Base-by-base conservation (phyloP, 2,888 invertebrate species). In the Brenthis daphne region DNA sequence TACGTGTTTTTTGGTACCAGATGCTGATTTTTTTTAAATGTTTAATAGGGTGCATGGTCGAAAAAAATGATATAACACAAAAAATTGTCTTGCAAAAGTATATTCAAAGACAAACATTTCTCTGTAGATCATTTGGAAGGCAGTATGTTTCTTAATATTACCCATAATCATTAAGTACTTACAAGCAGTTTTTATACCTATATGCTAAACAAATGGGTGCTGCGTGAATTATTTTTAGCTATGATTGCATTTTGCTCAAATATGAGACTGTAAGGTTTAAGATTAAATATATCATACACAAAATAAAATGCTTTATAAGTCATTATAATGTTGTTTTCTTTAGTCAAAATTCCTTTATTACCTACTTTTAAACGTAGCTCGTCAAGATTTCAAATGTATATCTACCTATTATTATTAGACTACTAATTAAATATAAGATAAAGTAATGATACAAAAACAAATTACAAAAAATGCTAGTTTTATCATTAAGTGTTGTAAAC, bases 281-380 rank as follows among this genome's bases (percentile, higher is more conserved):
- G 53, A 6, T 50, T 29, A 50, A 48, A 12, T 60, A 60, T 24
- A 33, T 50, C 33, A 60, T 60, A 33, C 43, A 63, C 33, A 53
- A 54, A 68, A 68, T 68, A 68, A 65, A 68, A 24, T 67, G 60
- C 55, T 54, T 67, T 53, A 48, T 29, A 47, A 65, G 64, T 63
- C 65, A 37, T 50, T 50, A 51, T n/a, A 48, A 13, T 54, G 61
- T 61, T 67, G 67, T 67, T 67, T 63, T 63, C 37, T 63, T 63
- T 63, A 43, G 11, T 37, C 53, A 37, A 53, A 1, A 8, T 53
- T 54, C 63, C 37, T 63, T 54, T 54, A 43, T 43, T 53, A 63
- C 51, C 53, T 53, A 14, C 13, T 20, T 53, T 37, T 13, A 20
- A 54, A 60, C 5, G 13, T n/a, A 0, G 0, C 24, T 48, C 29